phyloP scores from a whole-genome alignment of 1,140 invertebrate species.

The Cydia amplana region DNA sequence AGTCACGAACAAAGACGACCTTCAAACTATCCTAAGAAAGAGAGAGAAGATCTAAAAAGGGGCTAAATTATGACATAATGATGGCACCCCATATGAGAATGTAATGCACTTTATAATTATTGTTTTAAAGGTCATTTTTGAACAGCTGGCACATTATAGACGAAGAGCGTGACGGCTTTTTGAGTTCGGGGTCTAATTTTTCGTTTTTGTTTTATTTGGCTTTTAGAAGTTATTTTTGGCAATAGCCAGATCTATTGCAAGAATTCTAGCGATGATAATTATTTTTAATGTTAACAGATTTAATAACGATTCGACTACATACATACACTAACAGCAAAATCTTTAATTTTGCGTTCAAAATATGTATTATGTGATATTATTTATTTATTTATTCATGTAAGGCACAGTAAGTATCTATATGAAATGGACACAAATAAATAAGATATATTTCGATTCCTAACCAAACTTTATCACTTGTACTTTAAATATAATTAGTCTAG shows the following conservation, averaged over 20 bases:
- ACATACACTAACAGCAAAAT: too few relatives aligned
- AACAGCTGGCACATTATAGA: slow-evolving; percentile 27
- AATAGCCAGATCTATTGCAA: background rate
- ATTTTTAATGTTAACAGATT: background rate
- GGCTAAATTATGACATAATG: slow-evolving; percentile 39
- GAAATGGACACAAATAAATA: too few relatives aligned
- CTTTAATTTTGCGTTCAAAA: too few relatives aligned
- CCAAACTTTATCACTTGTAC: too few relatives aligned
- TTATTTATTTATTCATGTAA: too few relatives aligned
- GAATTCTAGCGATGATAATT: background rate
- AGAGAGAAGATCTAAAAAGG: slow-evolving; percentile 27
- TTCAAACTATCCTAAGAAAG: slow-evolving; percentile 13
- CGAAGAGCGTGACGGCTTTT: background rate
- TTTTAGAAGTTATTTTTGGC: background rate
- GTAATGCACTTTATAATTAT: slow-evolving; percentile 15
- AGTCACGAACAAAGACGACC: slow-evolving; percentile 34
- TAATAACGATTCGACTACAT: background rate
- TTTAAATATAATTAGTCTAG: too few relatives aligned
- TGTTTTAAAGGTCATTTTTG: slow-evolving; percentile 6
- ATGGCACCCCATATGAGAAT: slow-evolving; percentile 24
- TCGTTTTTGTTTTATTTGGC: background rate
- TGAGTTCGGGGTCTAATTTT: background rate
- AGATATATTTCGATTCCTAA: too few relatives aligned
- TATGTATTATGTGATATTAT: too few relatives aligned
- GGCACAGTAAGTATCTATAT: too few relatives aligned